phyloP scores from a whole-genome alignment of 2,888 invertebrate genomes.

The Epistrophe grossulariae region DNA sequence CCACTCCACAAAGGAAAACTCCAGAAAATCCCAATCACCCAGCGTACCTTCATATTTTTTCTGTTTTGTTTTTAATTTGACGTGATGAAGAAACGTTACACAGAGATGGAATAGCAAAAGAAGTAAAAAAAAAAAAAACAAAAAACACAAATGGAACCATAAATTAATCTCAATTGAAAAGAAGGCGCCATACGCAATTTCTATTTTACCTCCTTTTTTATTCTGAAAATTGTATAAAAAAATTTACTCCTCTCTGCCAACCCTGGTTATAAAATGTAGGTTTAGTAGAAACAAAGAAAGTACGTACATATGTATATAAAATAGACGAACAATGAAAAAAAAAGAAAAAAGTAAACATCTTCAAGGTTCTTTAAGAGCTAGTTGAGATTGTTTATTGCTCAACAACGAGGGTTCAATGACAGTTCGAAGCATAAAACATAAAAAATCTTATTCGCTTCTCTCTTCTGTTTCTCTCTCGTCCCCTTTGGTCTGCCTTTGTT shows the following conservation, averaged over 20 bases:
- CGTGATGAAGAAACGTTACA: background rate
- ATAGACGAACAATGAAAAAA: slow-evolving; percentile 30
- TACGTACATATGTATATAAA: background rate
- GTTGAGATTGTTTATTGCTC: slow-evolving; percentile 76
- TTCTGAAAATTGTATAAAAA: slow-evolving; percentile 15
- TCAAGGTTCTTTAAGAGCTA: slow-evolving; percentile 75
- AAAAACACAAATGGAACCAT: slow-evolving; percentile 44
- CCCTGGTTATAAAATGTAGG: slow-evolving; percentile 13
- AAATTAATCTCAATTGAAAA: slow-evolving; percentile 76
- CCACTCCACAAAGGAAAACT: slow-evolving; percentile 1
- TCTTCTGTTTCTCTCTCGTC: background rate
- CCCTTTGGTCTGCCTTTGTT: slow-evolving; percentile 33
- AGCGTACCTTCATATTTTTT: background rate
- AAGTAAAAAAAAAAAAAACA: background rate
- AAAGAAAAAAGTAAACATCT: slow-evolving; percentile 68
- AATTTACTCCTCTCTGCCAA: slow-evolving; percentile 19
- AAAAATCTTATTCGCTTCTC: slow-evolving; percentile 38
- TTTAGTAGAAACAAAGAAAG: slow-evolving; percentile 8
- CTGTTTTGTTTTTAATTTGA: background rate
- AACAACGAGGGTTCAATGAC: slow-evolving; percentile 76
- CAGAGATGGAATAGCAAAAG: background rate
- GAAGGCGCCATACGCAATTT: slow-evolving; percentile 75
- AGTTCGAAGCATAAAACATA: slow-evolving; percentile 73
- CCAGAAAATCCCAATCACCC: slow-evolving; percentile 39
- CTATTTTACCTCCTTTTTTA: slow-evolving; percentile 50